phyloP scores from a whole-genome alignment of 2,797 vertebrate species.

The Liasis olivaceus region DNA sequence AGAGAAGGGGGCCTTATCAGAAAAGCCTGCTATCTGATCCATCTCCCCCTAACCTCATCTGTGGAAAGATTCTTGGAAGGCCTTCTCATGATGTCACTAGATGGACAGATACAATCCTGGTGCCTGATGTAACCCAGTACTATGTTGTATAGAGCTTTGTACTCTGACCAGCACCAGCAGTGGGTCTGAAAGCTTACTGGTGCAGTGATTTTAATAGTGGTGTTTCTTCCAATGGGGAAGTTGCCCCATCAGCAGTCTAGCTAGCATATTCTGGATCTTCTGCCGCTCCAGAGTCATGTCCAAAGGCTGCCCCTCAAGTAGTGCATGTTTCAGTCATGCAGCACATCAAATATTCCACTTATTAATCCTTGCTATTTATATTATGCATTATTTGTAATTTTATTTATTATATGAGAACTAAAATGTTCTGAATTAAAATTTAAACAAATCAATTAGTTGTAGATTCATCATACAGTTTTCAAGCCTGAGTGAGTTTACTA shows the following conservation, averaged over 20 bases:
- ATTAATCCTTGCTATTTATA: not conserved
- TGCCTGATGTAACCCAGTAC: not conserved
- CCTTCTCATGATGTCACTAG: not conserved
- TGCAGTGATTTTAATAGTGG: not conserved
- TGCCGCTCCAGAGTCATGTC: not conserved
- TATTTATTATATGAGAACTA: not conserved
- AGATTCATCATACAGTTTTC: not conserved
- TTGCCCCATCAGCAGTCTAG: not conserved
- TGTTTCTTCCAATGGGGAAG: not conserved
- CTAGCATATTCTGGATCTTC: not conserved
- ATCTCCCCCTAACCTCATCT: not conserved
- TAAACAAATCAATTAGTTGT: not conserved
- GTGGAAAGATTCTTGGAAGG: not conserved
- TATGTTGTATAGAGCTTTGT: not conserved
- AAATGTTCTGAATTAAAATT: not conserved
- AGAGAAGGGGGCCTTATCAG: not conserved
- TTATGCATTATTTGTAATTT: not conserved
- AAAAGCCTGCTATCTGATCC: not conserved
- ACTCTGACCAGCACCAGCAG: not conserved
- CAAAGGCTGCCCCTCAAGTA: no score
- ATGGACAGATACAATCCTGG: not conserved
- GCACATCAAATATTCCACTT: not conserved
- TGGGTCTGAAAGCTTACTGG: not conserved
- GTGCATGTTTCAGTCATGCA: not conserved
- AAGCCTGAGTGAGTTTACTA: not conserved